Base-by-base conservation (phyloP, 2,888 invertebrate genomes). In the Drepanosiphum platanoidis region DNA sequence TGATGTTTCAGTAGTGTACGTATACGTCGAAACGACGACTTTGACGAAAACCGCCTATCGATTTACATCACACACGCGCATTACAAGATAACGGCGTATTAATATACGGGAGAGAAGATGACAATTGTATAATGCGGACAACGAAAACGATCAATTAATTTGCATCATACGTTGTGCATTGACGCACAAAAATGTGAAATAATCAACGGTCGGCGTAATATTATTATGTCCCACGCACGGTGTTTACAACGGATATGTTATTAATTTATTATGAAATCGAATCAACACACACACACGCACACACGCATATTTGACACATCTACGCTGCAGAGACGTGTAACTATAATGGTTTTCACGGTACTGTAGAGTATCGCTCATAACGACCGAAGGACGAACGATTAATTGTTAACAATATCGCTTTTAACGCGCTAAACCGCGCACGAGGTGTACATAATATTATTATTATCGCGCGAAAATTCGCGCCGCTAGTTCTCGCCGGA, bases 21-120 rank as follows among this genome's bases (percentile, higher is more conserved):
- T 32, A 61, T 3, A 15, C 42, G 42, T 78, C 32, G 64, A 22
- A 66, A 78, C 64, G 66, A 66, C 78, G 30, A 78, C 64, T 77
- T 61, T 61, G 74, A 78, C 64, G 78, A 78, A 78, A 78, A 78
- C 64, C 66, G 32, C 30, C 66, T 32, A 42, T 42, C 64, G 66
- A 66, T 78, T 78, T 78, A 78, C 66, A 78, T 78, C 78, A 78
- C 78, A 78, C 78, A 42, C 32, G 22, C 66, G 11, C 42, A 66
- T 42, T 66, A 42, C 66, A 78, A 22, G 64, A 64, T 9, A 27
- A 27, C 27, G 61, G 42, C 42, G 42, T 11, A 11, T 5, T 42
- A n/a, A 52, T 52, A 22, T 18, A 52, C 22, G 58, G 58, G 15
- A 58, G 61, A 22, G 46, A 9, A n/a, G 75, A 2, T 22, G 36